These are phyloP conservation scores for Bemisia tabaci DNA, from an alignment of 1,140 invertebrate species.

Conservation along the genomic window DNA sequence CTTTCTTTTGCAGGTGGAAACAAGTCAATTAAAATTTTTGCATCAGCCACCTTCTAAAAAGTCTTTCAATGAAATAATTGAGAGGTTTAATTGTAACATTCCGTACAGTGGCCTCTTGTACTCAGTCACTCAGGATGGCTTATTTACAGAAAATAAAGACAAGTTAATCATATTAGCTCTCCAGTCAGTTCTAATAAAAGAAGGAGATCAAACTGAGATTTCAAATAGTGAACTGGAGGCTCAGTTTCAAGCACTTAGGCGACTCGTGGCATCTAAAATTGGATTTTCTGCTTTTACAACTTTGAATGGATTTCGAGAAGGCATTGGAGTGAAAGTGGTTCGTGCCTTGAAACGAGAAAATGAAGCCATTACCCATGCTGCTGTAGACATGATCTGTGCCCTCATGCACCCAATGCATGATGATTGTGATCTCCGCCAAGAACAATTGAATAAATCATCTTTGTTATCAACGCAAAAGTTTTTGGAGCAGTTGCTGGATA, in stretches of 20 bases:
- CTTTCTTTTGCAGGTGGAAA: slow-evolving; percentile 62
- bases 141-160: slow-evolving; percentile 98
- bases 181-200: slow-evolving; percentile 55
- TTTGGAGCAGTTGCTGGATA: slow-evolving; percentile 81
- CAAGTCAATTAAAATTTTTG: slow-evolving; percentile 68
- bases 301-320: slow-evolving; percentile 85
- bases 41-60: slow-evolving; percentile 49
- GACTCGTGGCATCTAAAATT: slow-evolving; percentile 91
- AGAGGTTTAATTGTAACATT: slow-evolving; percentile 90
- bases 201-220: slow-evolving; percentile 45
- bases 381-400: slow-evolving; percentile 92
- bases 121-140: slow-evolving; percentile 85
- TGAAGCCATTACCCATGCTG: slow-evolving; percentile 84
- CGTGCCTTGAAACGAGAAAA: slow-evolving; percentile 76
- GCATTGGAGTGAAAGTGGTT: slow-evolving; percentile 64
- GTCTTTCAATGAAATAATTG: slow-evolving; percentile 30
- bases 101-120: slow-evolving; percentile 95
- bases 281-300: slow-evolving; percentile 93
- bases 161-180: slow-evolving; percentile 77
- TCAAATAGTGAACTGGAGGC: slow-evolving; percentile 63
- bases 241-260: slow-evolving; percentile 84
- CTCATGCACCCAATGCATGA: slow-evolving; percentile 99
- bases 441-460: slow-evolving; percentile 95
- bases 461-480: slow-evolving; percentile 85
- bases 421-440: slow-evolving; percentile 86